phyloP scores from a whole-genome alignment of 2,113 vertebrate genomes.

The Eulacestoma nigropectus region DNA sequence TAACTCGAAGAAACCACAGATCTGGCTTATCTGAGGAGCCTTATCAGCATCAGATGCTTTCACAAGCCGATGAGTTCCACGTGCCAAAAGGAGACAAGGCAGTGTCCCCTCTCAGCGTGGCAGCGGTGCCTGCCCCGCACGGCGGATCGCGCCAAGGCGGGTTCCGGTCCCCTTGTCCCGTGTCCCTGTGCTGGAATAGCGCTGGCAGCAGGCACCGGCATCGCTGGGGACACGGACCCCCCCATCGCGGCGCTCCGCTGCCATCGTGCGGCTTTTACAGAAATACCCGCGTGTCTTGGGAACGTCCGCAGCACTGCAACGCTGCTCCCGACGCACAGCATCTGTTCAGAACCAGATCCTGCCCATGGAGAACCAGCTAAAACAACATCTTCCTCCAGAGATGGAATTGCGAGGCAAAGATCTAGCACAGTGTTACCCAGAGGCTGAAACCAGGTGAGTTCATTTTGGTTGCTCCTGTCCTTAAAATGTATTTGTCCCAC shows the following conservation, averaged over 20 bases:
- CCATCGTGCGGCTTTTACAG: rapidly evolving
- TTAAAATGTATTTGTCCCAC: neutral
- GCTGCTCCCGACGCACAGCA: neutral
- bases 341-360: rapidly evolving
- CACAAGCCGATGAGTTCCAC: rapidly evolving
- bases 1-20: neutral
- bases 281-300: rapidly evolving
- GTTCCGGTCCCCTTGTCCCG: rapidly evolving
- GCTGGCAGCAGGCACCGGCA: rapidly evolving
- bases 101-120: rapidly evolving
- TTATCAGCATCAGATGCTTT: too few species aligned
- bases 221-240: neutral
- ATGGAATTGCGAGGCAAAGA: neutral
- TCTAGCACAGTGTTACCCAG: too few species aligned
- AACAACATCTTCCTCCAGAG: neutral
- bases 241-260: neutral
- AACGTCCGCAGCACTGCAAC: rapidly evolving
- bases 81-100: rapidly evolving
- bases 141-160: rapidly evolving
- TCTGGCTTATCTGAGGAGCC: neutral
- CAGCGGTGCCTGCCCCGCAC: neutral
- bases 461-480: neutral
- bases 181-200: rapidly evolving
- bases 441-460: neutral
- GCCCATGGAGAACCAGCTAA: neutral